Evolutionary conservation across 2,888 invertebrate species (phyloP).

Genomic region (Drepana falcataria): DNA sequence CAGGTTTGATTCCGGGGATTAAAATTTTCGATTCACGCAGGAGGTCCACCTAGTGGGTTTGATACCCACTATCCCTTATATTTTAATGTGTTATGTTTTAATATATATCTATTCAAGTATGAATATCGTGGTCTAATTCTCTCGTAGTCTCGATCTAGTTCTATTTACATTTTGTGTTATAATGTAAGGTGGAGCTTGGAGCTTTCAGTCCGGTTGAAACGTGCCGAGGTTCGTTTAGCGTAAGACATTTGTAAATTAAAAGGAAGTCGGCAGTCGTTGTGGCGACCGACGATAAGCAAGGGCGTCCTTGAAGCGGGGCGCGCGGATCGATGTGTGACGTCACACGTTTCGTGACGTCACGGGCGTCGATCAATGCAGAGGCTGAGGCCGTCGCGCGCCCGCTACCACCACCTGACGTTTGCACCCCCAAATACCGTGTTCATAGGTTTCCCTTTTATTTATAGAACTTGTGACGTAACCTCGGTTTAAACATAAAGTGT

Average conservation of each 20-base stretch:
- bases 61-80: no score
- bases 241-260: conserved; percentile 26
- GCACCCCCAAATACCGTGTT: conserved; percentile 32
- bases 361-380: conserved; percentile 52
- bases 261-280: conserved; percentile 51
- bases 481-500: conserved; percentile 34
- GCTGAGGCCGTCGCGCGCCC: conserved; percentile 43
- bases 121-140: no score
- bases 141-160: no score
- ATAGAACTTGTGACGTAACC: conserved; percentile 68
- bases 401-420: conserved; percentile 32
- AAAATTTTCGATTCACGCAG: no score
- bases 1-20: no score
- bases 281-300: conserved; percentile 40
- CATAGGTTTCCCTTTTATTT: conserved; percentile 59
- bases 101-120: no score
- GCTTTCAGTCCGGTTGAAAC: no score
- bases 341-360: conserved; percentile 62
- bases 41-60: no score
- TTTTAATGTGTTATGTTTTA: no score
- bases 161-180: no score
- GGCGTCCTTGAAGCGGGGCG: conserved; percentile 68
- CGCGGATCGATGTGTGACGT: conserved; percentile 73
- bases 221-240: conserved; percentile 11
- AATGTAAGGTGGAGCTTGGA: no score